Evolutionary conservation across 30 jellyfish, hydroid and myxozoan genomes (phyloP), one percentile per base, ranked within the genome.

Genomic region (Mastigias papua): DNA sequence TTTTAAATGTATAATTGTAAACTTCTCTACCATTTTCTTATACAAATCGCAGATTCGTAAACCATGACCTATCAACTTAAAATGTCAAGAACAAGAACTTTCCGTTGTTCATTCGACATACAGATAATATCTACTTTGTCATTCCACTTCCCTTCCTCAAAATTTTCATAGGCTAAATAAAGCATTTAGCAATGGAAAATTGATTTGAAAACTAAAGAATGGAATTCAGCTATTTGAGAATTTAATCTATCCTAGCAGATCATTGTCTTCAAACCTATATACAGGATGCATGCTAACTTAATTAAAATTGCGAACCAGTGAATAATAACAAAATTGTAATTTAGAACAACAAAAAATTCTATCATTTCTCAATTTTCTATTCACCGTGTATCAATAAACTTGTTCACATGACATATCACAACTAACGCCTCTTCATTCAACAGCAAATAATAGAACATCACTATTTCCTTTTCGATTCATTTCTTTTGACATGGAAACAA

Each of bases 341-440:
- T 54, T 54, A 54, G 67, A 19, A 54, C 23, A 21, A 54, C n/a
- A 54, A 54, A 5, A 19, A 54, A 54, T 54, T 54, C 67, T 6
- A 2, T 54, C 6, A 54, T 54, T 19, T 25, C 67, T 63, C 42
- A 27, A 63, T 63, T 63, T 63, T 23, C 74, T 25, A 63, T 63
- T 63, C 74, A 63, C 42, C 7, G 3, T 63, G 74, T 63, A 63
- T 63, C 74, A 63, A 63, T 63, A 75, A 75, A 75, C 86, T 32
- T 23, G 86, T 75, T 57, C 67, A 30, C 86, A 48, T 62, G 86
- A 75, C 86, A 37, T 51, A 48, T 21, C 22, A 22, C 30, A 35
- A 37, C 49, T 80, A 23, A 80, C 90, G 90, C 90, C 90, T 80
- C 90, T 61, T n/a, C 90, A 80, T 54, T 17, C 51, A 35, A 25